These are phyloP conservation scores for Isichthys henryi DNA, from an alignment of 2,113 vertebrate species.

Conservation along the genomic window DNA sequence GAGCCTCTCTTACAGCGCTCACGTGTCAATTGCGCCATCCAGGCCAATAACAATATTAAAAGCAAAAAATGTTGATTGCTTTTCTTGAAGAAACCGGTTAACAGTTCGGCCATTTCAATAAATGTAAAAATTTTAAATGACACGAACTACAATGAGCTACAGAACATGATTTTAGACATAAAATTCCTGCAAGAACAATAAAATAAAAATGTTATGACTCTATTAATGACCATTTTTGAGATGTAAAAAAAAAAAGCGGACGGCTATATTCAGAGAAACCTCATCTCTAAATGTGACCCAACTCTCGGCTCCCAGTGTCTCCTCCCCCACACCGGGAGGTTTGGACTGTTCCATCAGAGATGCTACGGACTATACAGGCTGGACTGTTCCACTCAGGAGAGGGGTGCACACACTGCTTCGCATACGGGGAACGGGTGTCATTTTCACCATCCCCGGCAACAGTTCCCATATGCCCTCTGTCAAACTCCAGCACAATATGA, in stretches of 20 bases:
- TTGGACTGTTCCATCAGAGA: background rate
- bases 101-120: background rate
- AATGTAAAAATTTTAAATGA: background rate
- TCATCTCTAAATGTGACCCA: background rate
- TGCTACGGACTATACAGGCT: background rate
- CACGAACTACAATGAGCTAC: background rate
- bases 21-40: background rate
- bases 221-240: background rate
- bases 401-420: background rate
- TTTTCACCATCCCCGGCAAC: background rate
- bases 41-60: background rate
- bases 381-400: background rate
- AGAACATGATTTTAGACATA: background rate
- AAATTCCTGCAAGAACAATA: background rate
- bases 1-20: conserved; percentile 1
- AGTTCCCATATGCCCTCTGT: background rate
- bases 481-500: background rate
- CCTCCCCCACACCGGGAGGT: background rate
- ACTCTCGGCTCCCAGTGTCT: background rate
- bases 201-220: background rate
- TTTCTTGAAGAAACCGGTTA: background rate
- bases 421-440: background rate
- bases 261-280: background rate
- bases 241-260: background rate
- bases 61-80: background rate